These are phyloP conservation scores for Trichacis sp. DNA, from an alignment of 2,888 invertebrate species.

Conservation along the genomic window DNA sequence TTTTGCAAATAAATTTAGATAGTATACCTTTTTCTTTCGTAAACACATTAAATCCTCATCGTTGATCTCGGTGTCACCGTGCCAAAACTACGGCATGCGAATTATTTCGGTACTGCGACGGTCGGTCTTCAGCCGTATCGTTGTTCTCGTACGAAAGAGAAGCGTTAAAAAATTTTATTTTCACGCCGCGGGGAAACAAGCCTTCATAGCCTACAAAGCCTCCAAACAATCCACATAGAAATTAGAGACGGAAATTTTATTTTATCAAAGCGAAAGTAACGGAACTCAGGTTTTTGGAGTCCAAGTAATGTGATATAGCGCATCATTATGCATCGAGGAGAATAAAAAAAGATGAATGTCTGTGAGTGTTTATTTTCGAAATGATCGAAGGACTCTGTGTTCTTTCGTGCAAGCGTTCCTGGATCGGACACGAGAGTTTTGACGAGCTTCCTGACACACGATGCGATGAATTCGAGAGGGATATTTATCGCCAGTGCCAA, in stretches of 20 bases:
- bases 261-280: not conserved
- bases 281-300: slow-evolving; percentile 2
- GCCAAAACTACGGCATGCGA: slow-evolving; percentile 39
- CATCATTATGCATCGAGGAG: slow-evolving; percentile 3
- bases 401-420: not conserved
- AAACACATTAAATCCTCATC: slow-evolving; percentile 35
- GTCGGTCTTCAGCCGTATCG: slow-evolving; percentile 29
- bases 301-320: slow-evolving; percentile 8
- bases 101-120: slow-evolving; percentile 36
- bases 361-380: slow-evolving; percentile 10
- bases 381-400: slow-evolving; percentile 9
- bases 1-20: slow-evolving; percentile 18
- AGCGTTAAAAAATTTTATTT: too few relatives aligned
- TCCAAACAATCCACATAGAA: too few relatives aligned
- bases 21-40: slow-evolving; percentile 17
- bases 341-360: slow-evolving; percentile 1
- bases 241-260: too few relatives aligned
- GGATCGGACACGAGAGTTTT: not conserved
- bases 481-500: slow-evolving; percentile 9
- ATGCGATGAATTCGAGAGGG: slow-evolving; percentile 12
- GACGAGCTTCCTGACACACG: slow-evolving; percentile 21
- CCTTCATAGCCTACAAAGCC: too few relatives aligned
- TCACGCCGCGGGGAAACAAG: too few relatives aligned
- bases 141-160: too few relatives aligned
- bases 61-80: slow-evolving; percentile 25